Base-by-base conservation (phyloP, 2,797 vertebrate genomes). In the Acipenser ruthenus region DNA sequence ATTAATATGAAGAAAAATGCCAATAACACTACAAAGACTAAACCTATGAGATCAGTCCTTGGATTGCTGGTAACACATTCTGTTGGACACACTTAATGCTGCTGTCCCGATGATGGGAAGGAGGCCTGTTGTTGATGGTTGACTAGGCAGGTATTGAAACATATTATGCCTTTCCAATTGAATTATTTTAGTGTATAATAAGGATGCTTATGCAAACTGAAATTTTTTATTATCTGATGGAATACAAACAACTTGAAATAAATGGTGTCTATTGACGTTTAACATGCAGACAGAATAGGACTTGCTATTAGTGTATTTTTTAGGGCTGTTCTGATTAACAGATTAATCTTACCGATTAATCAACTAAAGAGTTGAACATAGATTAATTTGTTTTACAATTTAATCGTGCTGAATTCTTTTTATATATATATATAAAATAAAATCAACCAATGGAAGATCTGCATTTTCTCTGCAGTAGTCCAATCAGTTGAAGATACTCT, bases 1-100 rank as follows among this genome's bases (percentile, higher is more conserved):
- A 88, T 90, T 89, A 91, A 91, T 90, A 90, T 89, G 87, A 90
- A 89, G 88, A 91, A 90, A 90, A 91, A 90, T 88, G 88, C 86
- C 90, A 91, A 90, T 89, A 90, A 87, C 81, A 85, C 85, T 86
- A 88, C 87, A 90, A 89, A 88, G 88, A 88, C 78, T 82, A 85
- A 84, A 84, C 86, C 88, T 18, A 49, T 15, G 10, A 60, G 56
- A 50, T 65, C 67, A 65, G 64, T 37, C 47, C 84, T 83, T 82
- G 81, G 73, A 13, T 8, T 10, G 56, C 13, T 50, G n/a, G 37
- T 49, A 13, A 58, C 65, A 13, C 12, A n/a, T 58, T 37, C 64
- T n/a, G 64, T 2, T n/a, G 64, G 65, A 49, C n/a, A 47, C 62
- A 51, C 63, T 10, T 56, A 66, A 55, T 56, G 65, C 48, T 60